Evolutionary conservation across 2,113 vertebrate species (phyloP).

Genomic region (Rhea americana): DNA sequence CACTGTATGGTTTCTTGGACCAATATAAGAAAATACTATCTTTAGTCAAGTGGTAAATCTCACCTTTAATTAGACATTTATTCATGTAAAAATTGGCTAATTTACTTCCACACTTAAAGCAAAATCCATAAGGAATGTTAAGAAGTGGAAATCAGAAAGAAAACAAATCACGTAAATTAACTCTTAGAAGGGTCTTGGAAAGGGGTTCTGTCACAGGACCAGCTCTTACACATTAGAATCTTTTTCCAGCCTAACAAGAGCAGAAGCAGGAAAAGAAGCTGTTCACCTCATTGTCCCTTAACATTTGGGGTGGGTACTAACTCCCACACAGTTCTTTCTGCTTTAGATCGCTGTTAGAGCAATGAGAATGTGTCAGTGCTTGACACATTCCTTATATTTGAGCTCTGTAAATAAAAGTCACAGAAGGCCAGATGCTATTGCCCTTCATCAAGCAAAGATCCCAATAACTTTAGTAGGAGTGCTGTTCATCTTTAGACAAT

Average conservation of each 20-base stretch:
- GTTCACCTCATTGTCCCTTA: not conserved
- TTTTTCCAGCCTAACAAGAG: not conserved
- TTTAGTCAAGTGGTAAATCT: not conserved
- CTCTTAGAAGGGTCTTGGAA: not conserved
- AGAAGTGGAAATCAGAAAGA: not conserved
- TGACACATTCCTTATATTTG: accelerated
- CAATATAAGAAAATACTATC: not conserved
- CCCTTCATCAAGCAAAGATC: not conserved
- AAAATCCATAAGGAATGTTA: not conserved
- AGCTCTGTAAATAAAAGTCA: not conserved
- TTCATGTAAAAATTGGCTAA: not conserved
- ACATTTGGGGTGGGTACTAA: not conserved
- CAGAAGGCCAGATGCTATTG: not conserved
- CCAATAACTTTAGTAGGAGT: not conserved
- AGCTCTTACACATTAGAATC: not conserved
- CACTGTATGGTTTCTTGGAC: not conserved
- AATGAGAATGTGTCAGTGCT: not conserved
- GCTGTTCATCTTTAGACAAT: not conserved
- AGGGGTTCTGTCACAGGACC: not conserved
- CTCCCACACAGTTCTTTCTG: not conserved
- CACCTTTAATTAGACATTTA: not conserved
- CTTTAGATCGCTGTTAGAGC: not conserved
- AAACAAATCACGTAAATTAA: not conserved
- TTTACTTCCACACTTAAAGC: not conserved
- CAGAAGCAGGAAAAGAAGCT: not conserved